phyloP scores from a whole-genome alignment of 2,797 vertebrate genomes.

The Notoglanidium macrostoma region DNA sequence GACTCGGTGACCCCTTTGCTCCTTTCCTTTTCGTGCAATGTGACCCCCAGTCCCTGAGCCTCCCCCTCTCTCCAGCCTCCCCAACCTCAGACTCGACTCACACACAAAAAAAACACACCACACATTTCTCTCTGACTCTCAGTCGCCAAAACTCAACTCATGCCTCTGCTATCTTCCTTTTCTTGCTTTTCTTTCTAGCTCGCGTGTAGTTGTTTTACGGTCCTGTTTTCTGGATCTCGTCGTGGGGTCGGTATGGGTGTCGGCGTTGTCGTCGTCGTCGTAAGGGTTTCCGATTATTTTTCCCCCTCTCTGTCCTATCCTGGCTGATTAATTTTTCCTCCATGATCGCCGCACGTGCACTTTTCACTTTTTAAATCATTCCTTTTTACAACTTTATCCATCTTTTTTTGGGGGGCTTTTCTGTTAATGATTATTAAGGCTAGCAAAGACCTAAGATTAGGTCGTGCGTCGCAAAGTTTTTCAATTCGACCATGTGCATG shows the following conservation, averaged over 20 bases:
- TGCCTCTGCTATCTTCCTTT: conserved; percentile 42
- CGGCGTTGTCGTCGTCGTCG: conserved; percentile 51
- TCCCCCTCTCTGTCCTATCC: conserved; percentile 28
- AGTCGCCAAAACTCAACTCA: conserved; percentile 64
- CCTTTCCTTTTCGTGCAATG: conserved; percentile 76
- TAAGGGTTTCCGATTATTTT: conserved; percentile 50
- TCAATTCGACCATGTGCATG: background rate
- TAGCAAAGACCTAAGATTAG: background rate
- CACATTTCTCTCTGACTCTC: conserved; percentile 37
- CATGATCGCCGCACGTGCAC: conserved; percentile 37
- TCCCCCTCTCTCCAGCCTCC: conserved; percentile 65
- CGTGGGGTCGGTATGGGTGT: conserved; percentile 43
- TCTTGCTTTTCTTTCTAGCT: conserved; percentile 55
- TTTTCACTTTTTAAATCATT: conserved; percentile 15
- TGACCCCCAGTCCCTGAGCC: conserved; percentile 71
- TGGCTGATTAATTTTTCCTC: conserved; percentile 18
- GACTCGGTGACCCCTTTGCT: conserved; percentile 79
- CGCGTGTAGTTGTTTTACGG: conserved; percentile 38
- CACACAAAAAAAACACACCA: conserved; percentile 51
- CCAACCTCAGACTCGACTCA: conserved; percentile 59
- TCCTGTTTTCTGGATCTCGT: conserved; percentile 56
- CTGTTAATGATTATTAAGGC: too few species aligned
- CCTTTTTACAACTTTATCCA: conserved; percentile 22
- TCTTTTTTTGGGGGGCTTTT: conserved; percentile 12
- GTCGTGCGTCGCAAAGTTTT: background rate